Base-by-base conservation (phyloP, 2,888 invertebrate species). In the Mesochorus sp. region DNA sequence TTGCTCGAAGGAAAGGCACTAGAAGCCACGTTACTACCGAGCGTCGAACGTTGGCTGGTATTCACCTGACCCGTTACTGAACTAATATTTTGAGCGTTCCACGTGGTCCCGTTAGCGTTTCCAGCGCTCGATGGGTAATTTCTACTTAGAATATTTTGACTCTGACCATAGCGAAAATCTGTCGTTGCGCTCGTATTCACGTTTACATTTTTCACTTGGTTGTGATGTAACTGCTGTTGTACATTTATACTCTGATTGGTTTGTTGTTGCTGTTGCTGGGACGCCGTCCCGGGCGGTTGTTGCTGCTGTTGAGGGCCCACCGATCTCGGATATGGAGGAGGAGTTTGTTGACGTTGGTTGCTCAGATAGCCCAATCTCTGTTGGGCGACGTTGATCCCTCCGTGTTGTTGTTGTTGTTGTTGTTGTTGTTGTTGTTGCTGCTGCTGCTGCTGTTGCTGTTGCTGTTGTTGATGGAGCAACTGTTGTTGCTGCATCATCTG, bases 241-340 rank as follows among this genome's bases (percentile, higher is more conserved):
- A 90, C 87, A 68, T 89, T 90, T 5, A 89, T 80, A n/a, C 85
- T 84, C 70, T 88, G 88, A 82, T 81, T 85, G 42, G 86, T 84
- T 28, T 87, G 89, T 12, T 79, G 80, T 70, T 84, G 85, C 3
- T 81, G 83, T 12, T 85, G 85, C 26, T 76, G 49, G 24, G 82
- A 61, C 0, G 51, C 53, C 3, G 76, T 76, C 62, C 83, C 84
- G 3, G 80, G 82, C 8, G 55, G 19, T 12, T 53, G 49, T 17
- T 66, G 66, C n/a, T 71, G 82, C 14, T 81, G 83, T 55, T 67
- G 76, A 24, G 86, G 80, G 62, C 84, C 85, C 14, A 88, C 84
- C 78, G 88, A 85, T 67, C 87, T 83, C 26, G 91, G 91, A 91
- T 92, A 92, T 91, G 90, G 93, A 90, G 88, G 85, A 28, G 86